Percentiles rank a stretch among this genome's conserved stretches.
phyloP scores from a whole-genome alignment of 1,140 invertebrate species.

The Aphis craccivora region DNA sequence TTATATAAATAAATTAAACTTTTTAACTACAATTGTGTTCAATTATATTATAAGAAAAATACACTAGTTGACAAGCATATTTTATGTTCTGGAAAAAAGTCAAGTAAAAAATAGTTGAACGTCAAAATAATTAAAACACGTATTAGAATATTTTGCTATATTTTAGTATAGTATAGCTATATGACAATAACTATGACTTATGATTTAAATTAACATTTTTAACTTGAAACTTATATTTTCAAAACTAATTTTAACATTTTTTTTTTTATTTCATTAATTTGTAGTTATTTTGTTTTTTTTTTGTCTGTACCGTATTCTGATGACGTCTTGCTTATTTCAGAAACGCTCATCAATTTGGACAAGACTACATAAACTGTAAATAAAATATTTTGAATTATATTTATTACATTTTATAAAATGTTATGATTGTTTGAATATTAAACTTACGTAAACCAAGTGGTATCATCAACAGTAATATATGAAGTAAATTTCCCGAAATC shows the following conservation, averaged over 20 bases:
- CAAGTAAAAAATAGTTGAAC: background rate
- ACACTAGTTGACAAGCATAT: too few species aligned
- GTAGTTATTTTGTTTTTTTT: background rate
- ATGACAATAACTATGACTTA: background rate
- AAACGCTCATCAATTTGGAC: background rate
- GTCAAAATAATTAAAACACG: background rate
- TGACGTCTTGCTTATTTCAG: slow-evolving; percentile 32
- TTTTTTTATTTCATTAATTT: background rate
- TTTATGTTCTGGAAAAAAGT: background rate
- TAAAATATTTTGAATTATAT: background rate
- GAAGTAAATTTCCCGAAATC: background rate
- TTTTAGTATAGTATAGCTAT: background rate
- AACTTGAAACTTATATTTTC: background rate
- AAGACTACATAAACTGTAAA: slow-evolving; percentile 13
- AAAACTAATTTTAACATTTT: background rate
- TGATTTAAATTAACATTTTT: background rate
- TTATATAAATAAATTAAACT: too few species aligned
- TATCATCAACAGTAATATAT: background rate
- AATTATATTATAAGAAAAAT: too few species aligned
- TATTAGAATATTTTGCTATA: background rate
- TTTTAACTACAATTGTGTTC: too few species aligned
- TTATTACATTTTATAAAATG: background rate
- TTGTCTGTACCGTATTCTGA: slow-evolving; percentile 8
- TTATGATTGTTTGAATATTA: background rate
- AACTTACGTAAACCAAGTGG: slow-evolving; percentile 1